Base-by-base conservation (phyloP, 2,888 invertebrate genomes). In the Phragmatobia fuliginosa region DNA sequence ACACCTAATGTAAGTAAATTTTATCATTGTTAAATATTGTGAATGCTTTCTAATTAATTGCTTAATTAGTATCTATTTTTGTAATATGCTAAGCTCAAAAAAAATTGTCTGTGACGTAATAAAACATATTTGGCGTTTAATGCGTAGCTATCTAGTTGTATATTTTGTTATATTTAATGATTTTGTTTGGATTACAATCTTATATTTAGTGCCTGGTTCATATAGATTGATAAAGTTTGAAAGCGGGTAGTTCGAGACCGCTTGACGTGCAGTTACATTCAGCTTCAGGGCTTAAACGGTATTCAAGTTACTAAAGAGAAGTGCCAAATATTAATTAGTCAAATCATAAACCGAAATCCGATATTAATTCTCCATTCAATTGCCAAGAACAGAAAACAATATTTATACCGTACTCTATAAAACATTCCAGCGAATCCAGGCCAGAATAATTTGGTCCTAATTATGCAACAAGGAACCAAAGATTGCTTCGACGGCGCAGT, bases 281-380 rank as follows among this genome's bases (percentile, higher is more conserved):
- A 41, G 5, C 41, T 41, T 41, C 41, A 45, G n/a, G 45, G 21
- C 21, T 10, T 18, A 18, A 63, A 6, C n/a, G 21, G 16, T 52
- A 21, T 63, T 33, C 32, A 49, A 33, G 52, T 25, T 7, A 32
- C 33, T 25, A 64, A 49, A 62, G 32, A 31, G 21, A 49, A 64
- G 63, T 52, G 63, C 49, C 49, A 64, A 64, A 62, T 8, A 63
- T 33, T 63, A 8, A 33, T 33, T 52, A 64, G 52, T 64, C 63
- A 52, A 64, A 14, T 52, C 32, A 32, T n/a, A 10, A n/a, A 28
- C 18, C 41, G 21, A 31, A 11, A 41, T 62, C 18, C 28, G 28
- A 52, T 4, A 3, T 16, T 11, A 11, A 0, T 38, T 38, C 14
- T 38, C 16, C 8, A 1, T 18, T 5, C 16, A 14, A 41, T 10